Evolutionary conservation across 2,888 invertebrate genomes (phyloP).

Genomic region (Agrotis segetum): DNA sequence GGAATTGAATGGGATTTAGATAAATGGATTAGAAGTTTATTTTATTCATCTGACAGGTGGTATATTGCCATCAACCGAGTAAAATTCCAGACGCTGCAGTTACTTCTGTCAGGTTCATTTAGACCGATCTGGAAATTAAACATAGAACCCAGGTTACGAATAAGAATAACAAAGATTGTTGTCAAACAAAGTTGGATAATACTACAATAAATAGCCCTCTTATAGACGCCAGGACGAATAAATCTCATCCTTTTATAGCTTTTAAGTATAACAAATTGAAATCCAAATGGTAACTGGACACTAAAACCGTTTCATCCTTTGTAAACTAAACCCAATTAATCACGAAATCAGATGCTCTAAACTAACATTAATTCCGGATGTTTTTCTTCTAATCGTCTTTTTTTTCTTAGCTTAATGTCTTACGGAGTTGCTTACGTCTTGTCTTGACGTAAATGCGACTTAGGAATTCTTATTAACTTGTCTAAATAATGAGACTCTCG

Average conservation of each 20-base stretch:
- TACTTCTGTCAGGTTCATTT: too few species aligned
- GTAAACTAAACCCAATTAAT: slow-evolving; percentile 44
- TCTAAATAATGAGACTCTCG: slow-evolving; percentile 81
- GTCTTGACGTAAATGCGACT: slow-evolving; percentile 86
- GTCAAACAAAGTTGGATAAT: not conserved
- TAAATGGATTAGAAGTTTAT: not conserved
- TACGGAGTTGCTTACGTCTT: slow-evolving; percentile 76
- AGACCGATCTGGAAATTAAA: too few species aligned
- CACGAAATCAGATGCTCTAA: slow-evolving; percentile 51
- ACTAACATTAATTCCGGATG: slow-evolving; percentile 70
- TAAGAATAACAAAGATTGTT: not conserved
- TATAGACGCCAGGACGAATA: slow-evolving; percentile 17
- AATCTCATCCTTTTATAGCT: slow-evolving; percentile 32
- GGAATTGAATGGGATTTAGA: slow-evolving; percentile 1
- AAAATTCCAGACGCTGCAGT: too few species aligned
- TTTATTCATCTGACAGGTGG: too few species aligned
- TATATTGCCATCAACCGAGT: too few species aligned
- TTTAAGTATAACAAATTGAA: slow-evolving; percentile 23
- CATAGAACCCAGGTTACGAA: too few species aligned
- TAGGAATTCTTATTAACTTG: slow-evolving; percentile 86
- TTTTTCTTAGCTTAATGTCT: slow-evolving; percentile 80
- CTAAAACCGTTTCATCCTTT: slow-evolving; percentile 36
- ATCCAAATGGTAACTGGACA: slow-evolving; percentile 34
- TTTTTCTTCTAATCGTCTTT: slow-evolving; percentile 75
- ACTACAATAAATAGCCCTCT: not conserved